Evolutionary conservation across 1,140 invertebrate genomes (phyloP).

Genomic region (Drosophila chauvacae): DNA sequence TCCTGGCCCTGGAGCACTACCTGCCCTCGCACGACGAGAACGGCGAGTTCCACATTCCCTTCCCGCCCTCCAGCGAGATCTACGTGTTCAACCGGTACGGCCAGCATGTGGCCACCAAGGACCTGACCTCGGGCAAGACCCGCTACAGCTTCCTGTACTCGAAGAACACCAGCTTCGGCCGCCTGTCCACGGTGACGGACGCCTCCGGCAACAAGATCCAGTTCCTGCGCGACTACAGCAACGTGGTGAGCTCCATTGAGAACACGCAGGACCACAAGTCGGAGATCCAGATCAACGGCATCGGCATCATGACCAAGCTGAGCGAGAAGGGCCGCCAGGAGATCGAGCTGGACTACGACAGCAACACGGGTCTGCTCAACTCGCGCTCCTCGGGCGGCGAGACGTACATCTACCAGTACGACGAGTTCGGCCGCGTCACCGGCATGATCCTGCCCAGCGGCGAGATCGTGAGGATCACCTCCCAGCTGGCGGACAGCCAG

Average conservation of each 20-base stretch:
- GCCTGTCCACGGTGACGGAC: conserved; percentile 96
- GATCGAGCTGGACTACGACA: conserved; percentile 94
- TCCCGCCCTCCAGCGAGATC: conserved; percentile 94
- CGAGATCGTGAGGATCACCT: conserved; percentile 92
- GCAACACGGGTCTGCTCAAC: conserved; percentile 91
- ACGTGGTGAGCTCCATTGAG: conserved; percentile 95
- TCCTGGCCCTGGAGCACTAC: conserved; percentile 95
- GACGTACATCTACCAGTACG: conserved; percentile 95
- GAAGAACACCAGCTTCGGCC: conserved; percentile 98
- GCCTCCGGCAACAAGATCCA: conserved; percentile 96
- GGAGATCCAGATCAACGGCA: conserved; percentile 93
- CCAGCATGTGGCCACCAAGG: conserved; percentile 96
- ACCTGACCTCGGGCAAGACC: conserved; percentile 95
- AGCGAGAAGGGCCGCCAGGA: conserved; percentile 92
- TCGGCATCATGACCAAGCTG: conserved; percentile 93
- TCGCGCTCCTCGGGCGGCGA: conserved; percentile 93
- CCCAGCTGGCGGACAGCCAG: conserved; percentile 90
- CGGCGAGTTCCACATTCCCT: conserved; percentile 96
- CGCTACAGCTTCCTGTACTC: conserved; percentile 98
- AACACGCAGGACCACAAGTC: conserved; percentile 97
- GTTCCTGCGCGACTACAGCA: conserved; percentile 95
- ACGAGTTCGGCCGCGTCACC: conserved; percentile 92
- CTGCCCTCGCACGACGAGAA: conserved; percentile 94
- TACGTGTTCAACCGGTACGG: conserved; percentile 98
- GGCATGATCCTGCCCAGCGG: conserved; percentile 95